Percentiles rank a stretch among this genome's conserved stretches.
Conservation (phyloP, 2,113 vertebrate genomes). For the Solenodon paradoxus region DNA sequence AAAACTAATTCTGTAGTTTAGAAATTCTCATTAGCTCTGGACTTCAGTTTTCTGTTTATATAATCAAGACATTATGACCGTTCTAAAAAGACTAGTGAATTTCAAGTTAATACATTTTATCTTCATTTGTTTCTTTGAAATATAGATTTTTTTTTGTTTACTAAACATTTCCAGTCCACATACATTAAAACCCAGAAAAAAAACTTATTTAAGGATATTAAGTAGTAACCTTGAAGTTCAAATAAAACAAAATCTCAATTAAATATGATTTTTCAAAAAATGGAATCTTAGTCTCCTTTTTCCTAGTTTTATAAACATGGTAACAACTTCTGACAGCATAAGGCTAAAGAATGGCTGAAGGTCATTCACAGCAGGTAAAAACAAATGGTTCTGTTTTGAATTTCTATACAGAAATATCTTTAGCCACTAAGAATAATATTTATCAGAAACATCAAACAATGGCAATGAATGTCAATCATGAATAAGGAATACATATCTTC, state of each 20-base stretch:
- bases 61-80: background rate
- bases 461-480: background rate
- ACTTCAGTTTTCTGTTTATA: background rate
- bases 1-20: background rate
- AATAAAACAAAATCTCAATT: conserved; percentile 30
- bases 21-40: background rate
- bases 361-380: background rate
- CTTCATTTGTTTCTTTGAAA: background rate
- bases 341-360: background rate
- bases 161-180: conserved; percentile 21
- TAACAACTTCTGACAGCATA: background rate
- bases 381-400: background rate
- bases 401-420: conserved; percentile 20
- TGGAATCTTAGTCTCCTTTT: background rate
- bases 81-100: background rate
- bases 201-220: background rate
- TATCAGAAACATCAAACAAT: background rate
- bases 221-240: background rate
- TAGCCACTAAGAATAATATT: background rate
- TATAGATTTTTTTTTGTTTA: conserved; percentile 14
- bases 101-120: conserved; percentile 16
- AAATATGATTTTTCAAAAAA: background rate
- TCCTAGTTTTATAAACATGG: background rate
- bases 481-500: background rate
- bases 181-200: background rate